A percentile compares a stretch with the other conserved stretches of the same genome.
Conservation (phyloP, 2,113 vertebrate species). For the Patagioenas fasciata region DNA sequence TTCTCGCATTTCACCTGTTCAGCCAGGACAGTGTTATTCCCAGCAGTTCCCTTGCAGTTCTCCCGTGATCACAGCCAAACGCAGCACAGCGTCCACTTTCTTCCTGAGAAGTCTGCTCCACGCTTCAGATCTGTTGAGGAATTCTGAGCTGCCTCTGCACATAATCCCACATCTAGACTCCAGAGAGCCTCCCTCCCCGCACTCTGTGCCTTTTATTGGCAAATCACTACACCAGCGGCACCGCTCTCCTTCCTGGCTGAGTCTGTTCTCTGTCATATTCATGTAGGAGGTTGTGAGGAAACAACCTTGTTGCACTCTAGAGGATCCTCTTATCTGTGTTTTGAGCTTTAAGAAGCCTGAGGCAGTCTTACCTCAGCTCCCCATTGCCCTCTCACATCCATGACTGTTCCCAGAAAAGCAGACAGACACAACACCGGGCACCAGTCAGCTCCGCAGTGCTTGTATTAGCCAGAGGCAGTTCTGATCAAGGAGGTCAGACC, state of each 20-base stretch:
- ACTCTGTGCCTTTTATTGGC: neutral
- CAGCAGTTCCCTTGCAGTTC: neutral
- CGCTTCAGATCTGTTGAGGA: neutral
- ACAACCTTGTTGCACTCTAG: neutral
- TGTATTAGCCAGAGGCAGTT: neutral
- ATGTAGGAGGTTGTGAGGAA: constrained; percentile 38
- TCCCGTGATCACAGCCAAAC: neutral
- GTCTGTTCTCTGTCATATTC: neutral
- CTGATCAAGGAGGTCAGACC: neutral
- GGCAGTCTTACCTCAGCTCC: constrained; percentile 23
- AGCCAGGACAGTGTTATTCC: neutral
- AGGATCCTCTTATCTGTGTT: neutral
- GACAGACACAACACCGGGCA: neutral
- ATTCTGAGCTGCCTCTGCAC: neutral
- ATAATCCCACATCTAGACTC: neutral
- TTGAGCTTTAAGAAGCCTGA: neutral
- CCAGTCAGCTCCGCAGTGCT: neutral
- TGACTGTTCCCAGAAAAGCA: constrained; percentile 10
- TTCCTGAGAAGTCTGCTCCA: neutral
- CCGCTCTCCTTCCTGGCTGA: neutral
- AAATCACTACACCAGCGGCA: neutral
- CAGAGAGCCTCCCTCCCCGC: neutral
- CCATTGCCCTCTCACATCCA: neutral
- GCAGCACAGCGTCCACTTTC: neutral
- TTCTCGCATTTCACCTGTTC: neutral